These are phyloP conservation scores for Dichetophora obliterata DNA, from an alignment of 2,888 invertebrate species.

Conservation along the genomic window DNA sequence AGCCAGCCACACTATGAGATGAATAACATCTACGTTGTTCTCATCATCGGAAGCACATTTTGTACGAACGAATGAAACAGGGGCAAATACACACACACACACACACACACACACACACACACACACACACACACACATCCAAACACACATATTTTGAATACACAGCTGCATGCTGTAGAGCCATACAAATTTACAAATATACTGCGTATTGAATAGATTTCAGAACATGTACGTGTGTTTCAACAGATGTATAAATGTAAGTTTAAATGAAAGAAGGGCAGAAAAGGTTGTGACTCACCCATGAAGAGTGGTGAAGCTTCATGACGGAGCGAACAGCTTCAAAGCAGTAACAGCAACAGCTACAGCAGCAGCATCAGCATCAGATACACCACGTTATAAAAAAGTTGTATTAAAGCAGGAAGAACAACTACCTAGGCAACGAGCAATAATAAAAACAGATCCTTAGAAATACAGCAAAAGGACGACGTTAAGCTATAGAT, in stretches of 20 bases:
- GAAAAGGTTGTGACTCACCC: conserved; percentile 38
- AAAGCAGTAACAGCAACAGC: conserved; percentile 10
- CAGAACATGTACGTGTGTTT: not conserved
- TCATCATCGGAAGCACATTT: conserved; percentile 38
- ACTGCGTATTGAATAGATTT: not conserved
- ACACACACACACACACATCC: conserved; percentile 1
- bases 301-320: conserved; percentile 20
- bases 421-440: conserved; percentile 7
- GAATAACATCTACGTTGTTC: conserved; percentile 28
- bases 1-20: conserved; percentile 48
- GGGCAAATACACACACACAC: conserved; percentile 16
- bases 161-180: not conserved
- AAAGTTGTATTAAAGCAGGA: conserved; percentile 22
- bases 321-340: conserved; percentile 14
- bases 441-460: conserved; percentile 18
- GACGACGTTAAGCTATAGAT: conserved; percentile 37
- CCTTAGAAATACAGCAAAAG: conserved; percentile 36
- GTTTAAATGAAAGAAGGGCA: conserved; percentile 18
- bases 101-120: conserved; percentile 6
- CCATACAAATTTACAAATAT: not conserved
- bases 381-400: conserved; percentile 12
- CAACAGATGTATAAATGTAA: conserved; percentile 7
- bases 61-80: conserved; percentile 28
- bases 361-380: conserved; percentile 1
- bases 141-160: not conserved